phyloP scores from a whole-genome alignment of 1,140 invertebrate species.

The Cheumatopsyche charites region DNA sequence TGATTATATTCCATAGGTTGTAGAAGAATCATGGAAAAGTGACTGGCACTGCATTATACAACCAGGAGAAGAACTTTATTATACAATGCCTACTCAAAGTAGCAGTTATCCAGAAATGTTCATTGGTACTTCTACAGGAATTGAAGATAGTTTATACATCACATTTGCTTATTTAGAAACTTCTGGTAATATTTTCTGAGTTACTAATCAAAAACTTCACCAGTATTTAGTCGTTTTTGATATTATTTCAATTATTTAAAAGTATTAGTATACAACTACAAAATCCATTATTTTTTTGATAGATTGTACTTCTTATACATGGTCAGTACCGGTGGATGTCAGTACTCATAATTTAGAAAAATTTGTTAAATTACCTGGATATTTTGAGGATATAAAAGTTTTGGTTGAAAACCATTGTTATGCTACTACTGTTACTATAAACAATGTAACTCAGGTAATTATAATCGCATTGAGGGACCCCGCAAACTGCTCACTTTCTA shows the following conservation, averaged over 20 bases:
- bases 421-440: slow-evolving; percentile 38
- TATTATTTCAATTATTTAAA: no score
- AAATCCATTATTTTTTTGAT: no score
- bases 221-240: no score
- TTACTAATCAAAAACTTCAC: no score
- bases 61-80: slow-evolving; percentile 49
- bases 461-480: background rate
- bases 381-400: slow-evolving; percentile 42
- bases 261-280: no score
- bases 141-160: slow-evolving; percentile 30
- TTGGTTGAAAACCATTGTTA: slow-evolving; percentile 35
- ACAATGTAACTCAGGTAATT: slow-evolving; percentile 44
- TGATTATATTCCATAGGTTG: slow-evolving; percentile 38
- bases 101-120: slow-evolving; percentile 54
- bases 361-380: slow-evolving; percentile 42
- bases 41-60: slow-evolving; percentile 52
- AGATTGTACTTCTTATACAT: slow-evolving; percentile 3
- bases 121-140: slow-evolving; percentile 6
- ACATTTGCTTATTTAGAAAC: slow-evolving; percentile 38
- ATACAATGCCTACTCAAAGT: slow-evolving; percentile 53
- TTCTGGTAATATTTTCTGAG: slow-evolving; percentile 23
- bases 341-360: slow-evolving; percentile 35
- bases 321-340: slow-evolving; percentile 43
- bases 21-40: slow-evolving; percentile 51
- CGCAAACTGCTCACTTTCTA: background rate